Evolutionary conservation across 92 coral and sea anemone species (phyloP).

Genomic region (Parazoanthus atlanticus): DNA sequence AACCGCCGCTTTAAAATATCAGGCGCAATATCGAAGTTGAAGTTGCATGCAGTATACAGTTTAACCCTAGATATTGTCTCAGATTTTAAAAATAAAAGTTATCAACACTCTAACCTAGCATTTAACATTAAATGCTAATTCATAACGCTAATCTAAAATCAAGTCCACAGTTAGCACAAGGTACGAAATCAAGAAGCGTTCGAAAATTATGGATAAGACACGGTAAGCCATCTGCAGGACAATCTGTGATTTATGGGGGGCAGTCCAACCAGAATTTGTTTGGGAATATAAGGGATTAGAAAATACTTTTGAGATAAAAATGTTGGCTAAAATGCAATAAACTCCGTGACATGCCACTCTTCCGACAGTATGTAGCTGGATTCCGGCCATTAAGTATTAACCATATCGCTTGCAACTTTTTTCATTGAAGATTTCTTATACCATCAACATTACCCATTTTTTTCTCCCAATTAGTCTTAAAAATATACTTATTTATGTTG

Average conservation of each 20-base stretch:
- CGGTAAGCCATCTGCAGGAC: constrained; percentile 19
- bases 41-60: background rate
- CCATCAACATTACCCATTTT: too few relatives aligned
- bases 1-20: background rate
- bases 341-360: too few relatives aligned
- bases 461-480: too few relatives aligned
- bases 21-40: background rate
- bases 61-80: background rate
- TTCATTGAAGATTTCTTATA: too few relatives aligned
- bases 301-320: too few relatives aligned
- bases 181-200: constrained; percentile 4
- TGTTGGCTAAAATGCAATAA: too few relatives aligned
- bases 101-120: background rate
- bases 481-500: too few relatives aligned
- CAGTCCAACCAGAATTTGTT: too few relatives aligned
- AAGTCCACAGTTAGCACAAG: constrained; percentile 31
- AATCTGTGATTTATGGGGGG: background rate
- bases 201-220: constrained; percentile 41
- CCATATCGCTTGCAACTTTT: too few relatives aligned
- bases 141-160: constrained; percentile 20
- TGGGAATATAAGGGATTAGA: too few relatives aligned
- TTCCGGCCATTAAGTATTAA: too few relatives aligned
- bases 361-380: too few relatives aligned
- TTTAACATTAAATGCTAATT: background rate
- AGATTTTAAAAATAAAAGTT: background rate